Evolutionary conservation across 1,140 invertebrate species (phyloP).

Genomic region (Stegodyphus mimosarum): DNA sequence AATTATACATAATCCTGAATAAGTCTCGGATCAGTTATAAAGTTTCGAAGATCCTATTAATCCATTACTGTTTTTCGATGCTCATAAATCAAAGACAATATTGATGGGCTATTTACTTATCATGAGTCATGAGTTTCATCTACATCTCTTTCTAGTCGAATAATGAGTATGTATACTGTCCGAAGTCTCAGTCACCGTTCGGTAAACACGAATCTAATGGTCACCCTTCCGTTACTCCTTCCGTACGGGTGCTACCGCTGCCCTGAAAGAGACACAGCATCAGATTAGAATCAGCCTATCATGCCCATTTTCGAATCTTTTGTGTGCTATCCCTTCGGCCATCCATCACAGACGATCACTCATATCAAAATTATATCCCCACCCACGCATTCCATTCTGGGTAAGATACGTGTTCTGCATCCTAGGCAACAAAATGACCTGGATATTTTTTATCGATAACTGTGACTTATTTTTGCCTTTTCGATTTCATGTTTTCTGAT

Average conservation of each 20-base stretch:
- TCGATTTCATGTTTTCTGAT: too few relatives aligned
- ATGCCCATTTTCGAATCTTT: slow-evolving; percentile 49
- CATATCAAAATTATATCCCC: slow-evolving; percentile 33
- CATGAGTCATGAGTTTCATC: too few relatives aligned
- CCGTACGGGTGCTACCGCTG: neutral
- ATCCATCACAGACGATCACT: slow-evolving; percentile 47
- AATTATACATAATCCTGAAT: too few relatives aligned
- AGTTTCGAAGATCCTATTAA: too few relatives aligned
- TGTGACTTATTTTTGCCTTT: too few relatives aligned
- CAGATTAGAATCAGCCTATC: slow-evolving; percentile 43
- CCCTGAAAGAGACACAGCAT: neutral
- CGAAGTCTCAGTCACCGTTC: neutral
- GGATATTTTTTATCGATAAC: too few relatives aligned
- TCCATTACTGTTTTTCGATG: too few relatives aligned
- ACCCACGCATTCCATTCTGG: slow-evolving; percentile 10
- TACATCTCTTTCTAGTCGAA: too few relatives aligned
- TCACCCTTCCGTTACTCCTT: neutral
- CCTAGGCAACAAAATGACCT: neutral
- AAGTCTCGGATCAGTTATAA: too few relatives aligned
- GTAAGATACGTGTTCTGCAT: slow-evolving; percentile 50
- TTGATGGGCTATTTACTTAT: too few relatives aligned
- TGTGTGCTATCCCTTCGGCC: slow-evolving; percentile 38
- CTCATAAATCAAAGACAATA: too few relatives aligned
- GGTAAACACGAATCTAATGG: neutral
- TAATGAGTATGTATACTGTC: too few relatives aligned